Evolutionary conservation across 2,113 vertebrate species (phyloP), one percentile per base, ranked within the genome.

Genomic region (Picathartes gymnocephalus): DNA sequence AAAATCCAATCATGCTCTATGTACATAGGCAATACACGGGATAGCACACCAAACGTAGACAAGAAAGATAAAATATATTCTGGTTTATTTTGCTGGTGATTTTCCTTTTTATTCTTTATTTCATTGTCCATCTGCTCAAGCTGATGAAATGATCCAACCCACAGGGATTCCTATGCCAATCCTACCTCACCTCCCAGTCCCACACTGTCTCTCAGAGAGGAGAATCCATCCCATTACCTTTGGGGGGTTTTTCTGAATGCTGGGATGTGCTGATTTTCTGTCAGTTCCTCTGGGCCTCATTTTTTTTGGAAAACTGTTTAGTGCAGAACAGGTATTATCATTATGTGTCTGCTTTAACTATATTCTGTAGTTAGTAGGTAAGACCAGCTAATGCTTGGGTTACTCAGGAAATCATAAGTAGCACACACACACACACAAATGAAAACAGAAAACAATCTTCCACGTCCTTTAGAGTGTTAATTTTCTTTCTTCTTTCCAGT

Each of bases 381-480:
- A 90, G 45, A 96, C 61, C 92, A 94, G 48, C 72, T 95, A 96
- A 91, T 71, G 79, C 42, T 88, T 71, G 88, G 23, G 92, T 96
- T 96, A 94, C 80, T 96, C 48, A 62, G 72, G 88, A 92, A 89
- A 88, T 81, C 72, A 13, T 79, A 95, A 90, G 92, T 93, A 93
- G 51, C 74, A 77, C 39, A 54, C 70, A 92, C 65, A 92, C 79
- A 91, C 39, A 90, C 30, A 72, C 73, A 82, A 69, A 90, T 2
- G 9, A 82, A 84, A 94, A 53, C 47, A 93, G 90, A 94, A 88
- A 93, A 95, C 51, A 53, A 11, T 82, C 31, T 85, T 74, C 71
- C 70, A 89, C 13, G 1, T 93, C 2, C 0, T 90, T 93, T 48
- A 81, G 45, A 87, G 30, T 94, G 83, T 91, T 95, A 71, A 87